phyloP scores from a whole-genome alignment of 2,888 invertebrate genomes.

The Nomada flava region DNA sequence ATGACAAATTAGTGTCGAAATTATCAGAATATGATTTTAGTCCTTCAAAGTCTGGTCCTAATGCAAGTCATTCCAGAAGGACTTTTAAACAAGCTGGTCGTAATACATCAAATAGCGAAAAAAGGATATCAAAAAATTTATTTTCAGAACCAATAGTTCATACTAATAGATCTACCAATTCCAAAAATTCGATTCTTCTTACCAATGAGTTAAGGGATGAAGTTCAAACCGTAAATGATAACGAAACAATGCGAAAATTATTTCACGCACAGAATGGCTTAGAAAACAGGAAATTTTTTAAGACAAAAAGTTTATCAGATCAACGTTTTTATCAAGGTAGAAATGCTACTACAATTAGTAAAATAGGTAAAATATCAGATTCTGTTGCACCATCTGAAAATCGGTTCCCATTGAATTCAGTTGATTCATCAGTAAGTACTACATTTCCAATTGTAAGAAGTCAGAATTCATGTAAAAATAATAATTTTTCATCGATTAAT shows the following conservation, averaged over 20 bases:
- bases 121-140: conserved; percentile 5
- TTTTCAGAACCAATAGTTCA: not conserved
- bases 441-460: conserved; percentile 29
- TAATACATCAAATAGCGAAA: conserved; percentile 12
- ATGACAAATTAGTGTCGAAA: conserved; percentile 58
- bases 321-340: conserved; percentile 63
- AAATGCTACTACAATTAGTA: conserved; percentile 21
- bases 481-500: conserved; percentile 42
- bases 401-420: conserved; percentile 11
- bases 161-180: not conserved
- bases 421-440: conserved; percentile 69
- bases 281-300: conserved; percentile 75
- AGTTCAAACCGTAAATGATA: not conserved
- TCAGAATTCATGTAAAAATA: conserved; percentile 31
- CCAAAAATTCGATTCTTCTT: not conserved
- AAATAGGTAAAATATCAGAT: conserved; percentile 18
- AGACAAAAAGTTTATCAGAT: conserved; percentile 75
- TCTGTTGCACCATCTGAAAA: conserved; percentile 22
- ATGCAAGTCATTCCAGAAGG: not conserved
- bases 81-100: conserved; percentile 23
- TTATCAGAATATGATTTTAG: conserved; percentile 39
- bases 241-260: conserved; percentile 1
- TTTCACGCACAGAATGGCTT: not conserved
- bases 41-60: not conserved
- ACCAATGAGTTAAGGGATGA: conserved; percentile 11